These are phyloP conservation scores for Crypturellus undulatus DNA, from an alignment of 2,113 vertebrate genomes.

Conservation along the genomic window DNA sequence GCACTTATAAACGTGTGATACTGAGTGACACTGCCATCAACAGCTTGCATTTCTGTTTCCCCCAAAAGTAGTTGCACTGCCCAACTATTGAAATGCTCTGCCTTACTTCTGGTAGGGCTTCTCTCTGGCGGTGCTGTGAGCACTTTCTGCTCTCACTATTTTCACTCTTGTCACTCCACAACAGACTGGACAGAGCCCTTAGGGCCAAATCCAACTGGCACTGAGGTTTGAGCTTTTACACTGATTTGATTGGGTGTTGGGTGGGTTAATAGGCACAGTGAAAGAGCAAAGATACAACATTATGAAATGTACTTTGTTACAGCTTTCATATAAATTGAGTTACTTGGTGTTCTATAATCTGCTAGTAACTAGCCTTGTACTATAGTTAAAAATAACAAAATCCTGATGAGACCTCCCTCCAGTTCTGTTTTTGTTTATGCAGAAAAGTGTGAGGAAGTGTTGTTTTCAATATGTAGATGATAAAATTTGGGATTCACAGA, in stretches of 20 bases:
- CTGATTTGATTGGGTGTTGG: background rate
- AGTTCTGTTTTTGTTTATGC: conserved; percentile 57
- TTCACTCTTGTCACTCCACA: background rate
- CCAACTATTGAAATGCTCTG: background rate
- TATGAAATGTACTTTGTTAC: background rate
- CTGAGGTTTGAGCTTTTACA: background rate
- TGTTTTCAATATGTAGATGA: conserved; percentile 48
- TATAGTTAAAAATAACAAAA: conserved; percentile 47
- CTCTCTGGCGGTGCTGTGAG: background rate
- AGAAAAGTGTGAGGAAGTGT: conserved; percentile 35
- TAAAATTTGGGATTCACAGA: conserved; percentile 61
- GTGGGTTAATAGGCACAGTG: background rate
- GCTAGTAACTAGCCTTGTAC: background rate
- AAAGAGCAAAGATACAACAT: background rate
- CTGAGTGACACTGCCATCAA: background rate
- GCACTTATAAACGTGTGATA: background rate
- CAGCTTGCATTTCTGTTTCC: background rate
- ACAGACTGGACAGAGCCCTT: fast-evolving
- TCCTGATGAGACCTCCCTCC: conserved; percentile 34
- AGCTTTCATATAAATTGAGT: background rate
- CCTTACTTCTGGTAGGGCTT: background rate
- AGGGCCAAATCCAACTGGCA: background rate
- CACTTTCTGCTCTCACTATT: background rate
- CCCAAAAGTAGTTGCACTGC: background rate
- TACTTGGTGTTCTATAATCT: background rate